Evolutionary conservation across 2,888 invertebrate genomes (phyloP).

Genomic region (Philhelius pedissequus): DNA sequence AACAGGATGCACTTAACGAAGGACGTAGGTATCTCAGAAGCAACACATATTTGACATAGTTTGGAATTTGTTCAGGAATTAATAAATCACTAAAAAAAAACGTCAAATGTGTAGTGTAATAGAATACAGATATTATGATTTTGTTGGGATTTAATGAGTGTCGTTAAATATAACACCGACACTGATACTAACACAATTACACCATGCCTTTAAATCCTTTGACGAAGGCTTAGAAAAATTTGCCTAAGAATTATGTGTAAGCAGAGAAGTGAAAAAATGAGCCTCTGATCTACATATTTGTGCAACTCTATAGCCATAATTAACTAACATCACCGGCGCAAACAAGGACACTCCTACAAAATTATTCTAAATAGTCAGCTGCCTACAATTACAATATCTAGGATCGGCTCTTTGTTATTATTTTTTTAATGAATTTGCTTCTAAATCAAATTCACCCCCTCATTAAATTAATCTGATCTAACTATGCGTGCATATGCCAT

Average conservation of each 20-base stretch:
- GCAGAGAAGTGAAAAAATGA: background rate
- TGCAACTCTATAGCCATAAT: no score
- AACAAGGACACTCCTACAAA: background rate
- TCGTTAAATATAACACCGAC: conserved; percentile 42
- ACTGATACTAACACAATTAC: conserved; percentile 10
- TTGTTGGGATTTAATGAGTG: conserved; percentile 41
- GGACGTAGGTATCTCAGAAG: background rate
- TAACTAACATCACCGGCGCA: no score
- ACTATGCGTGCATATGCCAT: background rate
- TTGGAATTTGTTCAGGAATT: conserved; percentile 68
- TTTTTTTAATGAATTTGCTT: conserved; percentile 12
- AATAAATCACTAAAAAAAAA: conserved; percentile 56
- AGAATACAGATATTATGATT: conserved; percentile 50
- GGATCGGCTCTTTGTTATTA: background rate
- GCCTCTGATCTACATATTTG: background rate
- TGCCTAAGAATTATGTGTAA: background rate
- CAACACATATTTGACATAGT: background rate
- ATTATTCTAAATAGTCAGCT: conserved; percentile 30
- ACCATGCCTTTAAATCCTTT: conserved; percentile 23
- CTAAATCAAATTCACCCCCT: conserved; percentile 46
- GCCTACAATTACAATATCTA: conserved; percentile 5
- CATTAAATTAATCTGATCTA: conserved; percentile 41
- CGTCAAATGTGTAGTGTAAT: conserved; percentile 60
- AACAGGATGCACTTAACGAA: conserved; percentile 64
- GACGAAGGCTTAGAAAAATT: background rate